Percentiles rank a stretch among this genome's conserved stretches.
Evolutionary conservation across 2,888 invertebrate genomes (phyloP).

Genomic region (Metopia argyrocephala): DNA sequence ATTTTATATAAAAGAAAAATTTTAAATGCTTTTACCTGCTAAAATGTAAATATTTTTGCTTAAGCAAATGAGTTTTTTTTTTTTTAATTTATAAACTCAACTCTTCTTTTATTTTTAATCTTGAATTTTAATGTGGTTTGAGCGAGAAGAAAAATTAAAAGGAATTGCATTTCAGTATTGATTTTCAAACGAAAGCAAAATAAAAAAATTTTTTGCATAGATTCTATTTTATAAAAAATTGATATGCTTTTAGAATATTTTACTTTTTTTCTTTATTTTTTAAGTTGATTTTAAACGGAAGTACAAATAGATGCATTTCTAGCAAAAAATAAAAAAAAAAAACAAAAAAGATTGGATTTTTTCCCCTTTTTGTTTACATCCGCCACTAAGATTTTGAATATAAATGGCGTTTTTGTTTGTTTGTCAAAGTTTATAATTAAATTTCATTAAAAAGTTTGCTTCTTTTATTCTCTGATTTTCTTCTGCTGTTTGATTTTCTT

Average conservation of each 20-base stretch:
- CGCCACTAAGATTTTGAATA: constrained; percentile 45
- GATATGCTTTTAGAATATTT: neutral
- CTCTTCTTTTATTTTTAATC: neutral
- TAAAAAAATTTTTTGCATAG: constrained; percentile 24
- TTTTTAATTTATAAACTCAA: neutral
- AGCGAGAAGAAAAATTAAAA: no score
- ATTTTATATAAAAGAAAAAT: neutral
- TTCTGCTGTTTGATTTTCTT: neutral
- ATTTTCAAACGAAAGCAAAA: neutral
- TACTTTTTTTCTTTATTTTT: neutral
- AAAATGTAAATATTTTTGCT: constrained; percentile 3
- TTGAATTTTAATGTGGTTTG: constrained; percentile 26
- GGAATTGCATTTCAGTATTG: neutral
- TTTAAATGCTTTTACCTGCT: constrained; percentile 4
- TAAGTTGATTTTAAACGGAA: no score
- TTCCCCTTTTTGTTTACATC: neutral
- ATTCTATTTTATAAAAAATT: neutral
- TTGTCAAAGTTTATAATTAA: constrained; percentile 65
- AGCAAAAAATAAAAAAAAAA: neutral
- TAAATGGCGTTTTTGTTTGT: constrained; percentile 61
- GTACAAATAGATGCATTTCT: constrained; percentile 1
- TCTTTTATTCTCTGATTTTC: constrained; percentile 1
- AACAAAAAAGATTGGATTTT: neutral
- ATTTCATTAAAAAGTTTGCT: constrained; percentile 63
- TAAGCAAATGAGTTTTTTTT: neutral